phyloP scores from a whole-genome alignment of 2,113 vertebrate species.

The Tonatia bakeri region DNA sequence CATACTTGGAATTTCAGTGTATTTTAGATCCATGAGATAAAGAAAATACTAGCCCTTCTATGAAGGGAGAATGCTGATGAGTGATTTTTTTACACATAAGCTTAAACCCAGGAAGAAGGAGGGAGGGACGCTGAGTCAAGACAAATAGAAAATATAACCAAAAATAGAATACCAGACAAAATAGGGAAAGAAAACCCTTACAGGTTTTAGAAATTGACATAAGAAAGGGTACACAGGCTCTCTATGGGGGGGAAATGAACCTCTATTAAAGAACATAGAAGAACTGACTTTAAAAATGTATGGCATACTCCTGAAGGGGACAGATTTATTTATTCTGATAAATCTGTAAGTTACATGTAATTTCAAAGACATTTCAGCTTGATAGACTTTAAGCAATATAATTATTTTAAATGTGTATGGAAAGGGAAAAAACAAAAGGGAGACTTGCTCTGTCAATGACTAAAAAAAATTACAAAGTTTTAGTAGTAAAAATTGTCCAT shows the following conservation, averaged over 20 bases:
- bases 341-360: not conserved
- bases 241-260: not conserved
- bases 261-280: not conserved
- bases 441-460: not conserved
- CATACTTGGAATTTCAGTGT: conserved; percentile 2
- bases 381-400: not conserved
- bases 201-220: not conserved
- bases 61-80: not conserved
- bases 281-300: not conserved
- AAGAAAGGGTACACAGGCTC: not conserved
- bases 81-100: not conserved
- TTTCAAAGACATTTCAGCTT: not conserved
- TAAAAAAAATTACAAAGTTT: not conserved
- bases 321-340: not conserved
- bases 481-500: not conserved
- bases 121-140: not conserved
- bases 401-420: not conserved
- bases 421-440: not conserved
- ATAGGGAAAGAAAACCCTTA: not conserved
- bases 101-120: not conserved
- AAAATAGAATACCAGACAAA: not conserved
- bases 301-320: not conserved
- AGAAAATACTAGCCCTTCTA: not conserved
- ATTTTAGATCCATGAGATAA: not conserved
- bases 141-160: not conserved